phyloP scores from a whole-genome alignment of 2,113 vertebrate genomes.

The Oncorhynchus nerka region DNA sequence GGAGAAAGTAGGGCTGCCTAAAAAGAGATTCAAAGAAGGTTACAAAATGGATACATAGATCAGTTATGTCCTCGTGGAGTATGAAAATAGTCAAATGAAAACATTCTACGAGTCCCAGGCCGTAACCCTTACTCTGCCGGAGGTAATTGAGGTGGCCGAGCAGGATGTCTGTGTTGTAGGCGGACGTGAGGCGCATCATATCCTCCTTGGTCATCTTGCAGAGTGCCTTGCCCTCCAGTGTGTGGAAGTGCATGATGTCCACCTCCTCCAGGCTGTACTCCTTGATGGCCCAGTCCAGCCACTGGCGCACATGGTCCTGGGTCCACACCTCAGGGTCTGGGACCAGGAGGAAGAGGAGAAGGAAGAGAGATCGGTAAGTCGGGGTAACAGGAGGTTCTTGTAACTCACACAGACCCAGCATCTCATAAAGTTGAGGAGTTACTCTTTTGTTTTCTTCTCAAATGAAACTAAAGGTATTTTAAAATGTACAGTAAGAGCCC shows the following conservation, averaged over 20 bases:
- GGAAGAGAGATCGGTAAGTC: neutral
- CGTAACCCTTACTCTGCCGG: slow-evolving; percentile 75
- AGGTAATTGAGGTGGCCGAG: slow-evolving; percentile 83
- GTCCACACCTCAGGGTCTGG: slow-evolving; percentile 81
- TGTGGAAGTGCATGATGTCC: slow-evolving; percentile 75
- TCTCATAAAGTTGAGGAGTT: neutral
- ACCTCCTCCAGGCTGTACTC: slow-evolving; percentile 80
- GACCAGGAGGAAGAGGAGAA: neutral
- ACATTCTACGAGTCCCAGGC: neutral
- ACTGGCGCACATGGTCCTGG: slow-evolving; percentile 82
- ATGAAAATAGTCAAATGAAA: too few species aligned
- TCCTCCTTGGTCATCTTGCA: slow-evolving; percentile 83
- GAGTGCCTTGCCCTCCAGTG: slow-evolving; percentile 78
- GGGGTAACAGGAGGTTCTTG: neutral
- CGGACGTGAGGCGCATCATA: slow-evolving; percentile 77
- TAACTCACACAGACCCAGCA: neutral
- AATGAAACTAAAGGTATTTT: too few species aligned
- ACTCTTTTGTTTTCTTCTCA: too few species aligned
- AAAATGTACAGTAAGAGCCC: neutral
- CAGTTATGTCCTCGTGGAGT: too few species aligned
- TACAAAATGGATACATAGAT: too few species aligned
- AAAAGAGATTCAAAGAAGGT: neutral
- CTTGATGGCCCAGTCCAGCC: slow-evolving; percentile 87
- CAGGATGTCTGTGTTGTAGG: slow-evolving; percentile 83
- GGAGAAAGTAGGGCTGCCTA: slow-evolving; percentile 81